Percentiles rank a stretch among this genome's conserved stretches.
These are phyloP conservation scores for Trachymyrmex septentrionalis DNA, from an alignment of 1,140 invertebrate genomes.

Conservation along the genomic window DNA sequence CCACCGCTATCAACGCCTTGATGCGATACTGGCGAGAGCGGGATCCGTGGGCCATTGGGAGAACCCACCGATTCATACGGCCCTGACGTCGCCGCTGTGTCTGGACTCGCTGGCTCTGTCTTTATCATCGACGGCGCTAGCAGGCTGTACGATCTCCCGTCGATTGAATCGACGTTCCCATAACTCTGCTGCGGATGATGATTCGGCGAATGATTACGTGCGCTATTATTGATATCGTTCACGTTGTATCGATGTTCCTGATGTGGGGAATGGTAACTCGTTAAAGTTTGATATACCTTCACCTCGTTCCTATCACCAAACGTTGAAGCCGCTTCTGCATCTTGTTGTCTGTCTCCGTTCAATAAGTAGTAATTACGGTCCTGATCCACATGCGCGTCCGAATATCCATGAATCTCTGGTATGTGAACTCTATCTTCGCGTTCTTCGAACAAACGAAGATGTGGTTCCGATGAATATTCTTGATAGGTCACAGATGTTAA, in stretches of 20 bases:
- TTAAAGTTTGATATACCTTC: conserved; percentile 69
- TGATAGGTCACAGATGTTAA: conserved; percentile 62
- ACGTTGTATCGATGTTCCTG: conserved; percentile 40
- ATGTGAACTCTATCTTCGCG: conserved; percentile 35
- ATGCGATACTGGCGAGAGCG: conserved; percentile 65
- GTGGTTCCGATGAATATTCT: conserved; percentile 66
- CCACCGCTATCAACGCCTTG: conserved; percentile 78
- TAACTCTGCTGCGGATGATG: conserved; percentile 67
- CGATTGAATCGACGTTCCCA: conserved; percentile 69
- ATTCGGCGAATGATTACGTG: conserved; percentile 59
- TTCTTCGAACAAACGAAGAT: background rate
- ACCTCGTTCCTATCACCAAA: conserved; percentile 45
- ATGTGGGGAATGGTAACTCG: conserved; percentile 39
- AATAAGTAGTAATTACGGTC: conserved; percentile 63
- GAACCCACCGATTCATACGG: conserved; percentile 79
- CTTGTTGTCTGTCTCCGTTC: conserved; percentile 59
- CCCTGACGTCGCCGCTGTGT: conserved; percentile 80
- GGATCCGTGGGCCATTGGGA: conserved; percentile 62
- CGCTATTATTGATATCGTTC: conserved; percentile 37
- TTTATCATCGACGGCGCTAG: conserved; percentile 79
- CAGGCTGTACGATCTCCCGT: conserved; percentile 65
- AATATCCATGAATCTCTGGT: conserved; percentile 47
- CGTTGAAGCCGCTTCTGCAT: conserved; percentile 37
- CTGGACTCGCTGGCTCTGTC: conserved; percentile 81
- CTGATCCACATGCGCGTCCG: conserved; percentile 33